These are phyloP conservation scores for Anthopleura xanthogrammica DNA, from an alignment of 92 coral and sea anemone species.

Conservation along the genomic window DNA sequence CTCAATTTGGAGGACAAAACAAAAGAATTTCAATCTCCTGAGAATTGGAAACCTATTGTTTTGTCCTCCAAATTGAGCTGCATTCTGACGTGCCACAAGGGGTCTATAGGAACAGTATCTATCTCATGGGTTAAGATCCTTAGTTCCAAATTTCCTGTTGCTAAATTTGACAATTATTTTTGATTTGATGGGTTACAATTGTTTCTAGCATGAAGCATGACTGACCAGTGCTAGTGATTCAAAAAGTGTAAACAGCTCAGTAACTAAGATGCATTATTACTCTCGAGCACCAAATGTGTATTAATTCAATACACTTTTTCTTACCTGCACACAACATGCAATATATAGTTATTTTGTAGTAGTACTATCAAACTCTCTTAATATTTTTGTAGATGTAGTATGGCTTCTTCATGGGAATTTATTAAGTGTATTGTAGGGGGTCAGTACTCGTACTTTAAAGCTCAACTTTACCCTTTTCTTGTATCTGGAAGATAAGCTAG, in stretches of 20 bases:
- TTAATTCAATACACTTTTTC: not conserved
- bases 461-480: not conserved
- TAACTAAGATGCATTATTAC: not conserved
- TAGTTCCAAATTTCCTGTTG: too few relatives aligned
- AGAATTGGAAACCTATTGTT: too few relatives aligned
- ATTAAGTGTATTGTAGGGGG: not conserved
- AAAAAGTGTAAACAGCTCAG: not conserved
- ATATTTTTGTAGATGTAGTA: not conserved
- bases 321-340: conserved; percentile 1
- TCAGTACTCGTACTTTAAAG: not conserved
- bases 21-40: too few relatives aligned
- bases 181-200: not conserved
- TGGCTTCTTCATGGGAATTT: not conserved
- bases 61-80: too few relatives aligned
- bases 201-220: not conserved
- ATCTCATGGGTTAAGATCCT: too few relatives aligned
- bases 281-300: not conserved
- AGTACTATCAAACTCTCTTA: not conserved
- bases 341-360: not conserved
- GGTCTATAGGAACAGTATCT: too few relatives aligned
- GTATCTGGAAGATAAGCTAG: not conserved
- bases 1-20: too few relatives aligned
- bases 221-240: not conserved
- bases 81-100: too few relatives aligned
- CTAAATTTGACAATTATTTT: not conserved